Evolutionary conservation across 2,113 vertebrate genomes (phyloP).

Genomic region (Semnornis frantzii): DNA sequence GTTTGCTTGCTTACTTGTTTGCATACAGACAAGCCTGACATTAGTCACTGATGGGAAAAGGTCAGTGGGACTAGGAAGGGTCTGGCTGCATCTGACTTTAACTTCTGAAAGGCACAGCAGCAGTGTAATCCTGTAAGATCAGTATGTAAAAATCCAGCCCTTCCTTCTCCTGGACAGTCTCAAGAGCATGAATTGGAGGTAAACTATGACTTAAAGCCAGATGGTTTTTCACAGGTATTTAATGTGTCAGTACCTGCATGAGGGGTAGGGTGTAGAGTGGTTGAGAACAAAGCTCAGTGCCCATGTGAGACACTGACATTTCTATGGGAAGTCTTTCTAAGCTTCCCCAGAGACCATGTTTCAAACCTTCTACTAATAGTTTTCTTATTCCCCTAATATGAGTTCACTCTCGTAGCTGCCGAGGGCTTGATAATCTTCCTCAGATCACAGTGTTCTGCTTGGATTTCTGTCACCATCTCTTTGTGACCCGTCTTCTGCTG

Average conservation of each 20-base stretch:
- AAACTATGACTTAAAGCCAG: not conserved
- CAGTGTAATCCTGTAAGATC: not conserved
- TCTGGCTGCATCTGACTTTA: not conserved
- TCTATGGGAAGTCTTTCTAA: not conserved
- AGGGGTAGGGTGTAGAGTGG: not conserved
- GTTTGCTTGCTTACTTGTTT: not conserved
- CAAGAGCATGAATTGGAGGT: not conserved
- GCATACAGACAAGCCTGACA: not conserved
- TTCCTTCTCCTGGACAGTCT: not conserved
- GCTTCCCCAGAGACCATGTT: not conserved
- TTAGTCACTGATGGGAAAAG: conserved; percentile 2
- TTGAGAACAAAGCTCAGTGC: not conserved
- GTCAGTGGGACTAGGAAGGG: conserved; percentile 1
- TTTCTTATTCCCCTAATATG: not conserved
- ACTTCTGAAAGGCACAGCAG: not conserved
- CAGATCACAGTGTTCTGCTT: not conserved
- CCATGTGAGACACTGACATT: not conserved
- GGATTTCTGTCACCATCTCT: not conserved
- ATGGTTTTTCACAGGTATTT: not conserved
- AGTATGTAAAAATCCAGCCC: not conserved
- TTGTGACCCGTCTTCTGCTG: not conserved
- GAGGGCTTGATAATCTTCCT: not conserved
- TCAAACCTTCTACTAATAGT: not conserved
- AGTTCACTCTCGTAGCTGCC: not conserved
- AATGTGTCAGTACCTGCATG: not conserved